Evolutionary conservation across 2,113 vertebrate genomes (phyloP).

Genomic region (Chlorodrepanis virens): DNA sequence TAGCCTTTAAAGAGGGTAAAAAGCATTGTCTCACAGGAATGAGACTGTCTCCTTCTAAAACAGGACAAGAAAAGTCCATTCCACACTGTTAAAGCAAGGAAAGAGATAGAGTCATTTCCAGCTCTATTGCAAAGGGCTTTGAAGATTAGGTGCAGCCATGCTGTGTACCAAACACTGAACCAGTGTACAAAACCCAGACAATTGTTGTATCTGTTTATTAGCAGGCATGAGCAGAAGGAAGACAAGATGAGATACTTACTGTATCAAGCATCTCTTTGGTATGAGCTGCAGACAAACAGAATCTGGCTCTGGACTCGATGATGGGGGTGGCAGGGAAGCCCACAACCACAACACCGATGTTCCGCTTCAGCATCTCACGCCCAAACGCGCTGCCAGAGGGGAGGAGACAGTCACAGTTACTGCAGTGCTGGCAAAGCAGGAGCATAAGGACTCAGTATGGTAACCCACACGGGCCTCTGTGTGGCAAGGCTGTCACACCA

Average conservation of each 20-base stretch:
- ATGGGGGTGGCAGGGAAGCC: constrained; percentile 97
- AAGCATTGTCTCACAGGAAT: neutral
- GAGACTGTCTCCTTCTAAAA: neutral
- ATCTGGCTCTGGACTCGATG: constrained; percentile 95
- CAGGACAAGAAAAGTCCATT: neutral
- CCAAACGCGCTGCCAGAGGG: constrained; percentile 85
- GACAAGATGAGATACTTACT: constrained; percentile 73
- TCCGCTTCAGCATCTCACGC: constrained; percentile 94
- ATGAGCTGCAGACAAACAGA: constrained; percentile 93
- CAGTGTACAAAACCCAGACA: neutral
- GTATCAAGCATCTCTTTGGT: constrained; percentile 92
- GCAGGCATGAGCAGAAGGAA: neutral
- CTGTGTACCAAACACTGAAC: neutral
- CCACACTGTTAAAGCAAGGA: neutral
- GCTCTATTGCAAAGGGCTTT: neutral
- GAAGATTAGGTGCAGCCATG: neutral
- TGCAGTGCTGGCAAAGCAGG: neutral
- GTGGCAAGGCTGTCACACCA: neutral
- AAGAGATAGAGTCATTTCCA: neutral
- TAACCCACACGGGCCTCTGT: neutral
- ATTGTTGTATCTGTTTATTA: neutral
- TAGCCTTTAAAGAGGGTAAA: neutral
- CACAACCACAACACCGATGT: constrained; percentile 93
- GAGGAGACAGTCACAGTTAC: neutral
- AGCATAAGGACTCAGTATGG: neutral